Evolutionary conservation across 1,140 invertebrate genomes (phyloP), one percentile per base, ranked within the genome.

Genomic region (Drosophila burlai): DNA sequence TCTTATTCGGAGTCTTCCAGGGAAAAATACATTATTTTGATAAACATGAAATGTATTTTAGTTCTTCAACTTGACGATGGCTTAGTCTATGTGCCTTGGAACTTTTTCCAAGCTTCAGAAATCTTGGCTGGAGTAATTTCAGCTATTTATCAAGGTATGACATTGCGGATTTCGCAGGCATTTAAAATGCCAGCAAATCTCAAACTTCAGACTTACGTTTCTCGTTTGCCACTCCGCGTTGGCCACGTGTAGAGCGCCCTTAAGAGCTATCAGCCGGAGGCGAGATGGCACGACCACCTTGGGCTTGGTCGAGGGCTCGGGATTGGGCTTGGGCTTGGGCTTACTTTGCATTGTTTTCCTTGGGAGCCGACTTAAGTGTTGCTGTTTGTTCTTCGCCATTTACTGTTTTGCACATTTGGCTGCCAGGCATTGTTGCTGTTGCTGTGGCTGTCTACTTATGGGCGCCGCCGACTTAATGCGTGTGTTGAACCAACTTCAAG

Each of bases 61-160:
- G 69, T 73, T 73, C 16, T 21, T 52, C 31, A 61, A 73, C 46
- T 73, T 73, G 67, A 73, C 46, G 50, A 69, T 34, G 67, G 38
- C 54, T 73, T 60, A 71, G 65, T 47, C 21, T 29, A 45, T 59
- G 43, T 60, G 49, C 26, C 38, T 7, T 26, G 26, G n/a, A 73
- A 72, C 54, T 72, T 61, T 55, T 21, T 47, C 69, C 67, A 43
- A 73, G 63, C 18, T 15, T 18, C 46, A 43, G 15, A 49, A 68
- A 50, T 68, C 75, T 82, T 52, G 78, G 59, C 62, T 55, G 52
- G 49, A 83, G 83, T 80, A 80, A 89, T 89, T 86, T 89, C 58
- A 69, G 83, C 84, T 86, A 86, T 86, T 86, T 86, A 86, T 87
- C 84, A 87, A 89, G 80, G 76, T 86, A 87, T 86, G 83, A 86